phyloP scores from a whole-genome alignment of 92 coral and sea anemone genomes.

The Phymanthus crucifer region DNA sequence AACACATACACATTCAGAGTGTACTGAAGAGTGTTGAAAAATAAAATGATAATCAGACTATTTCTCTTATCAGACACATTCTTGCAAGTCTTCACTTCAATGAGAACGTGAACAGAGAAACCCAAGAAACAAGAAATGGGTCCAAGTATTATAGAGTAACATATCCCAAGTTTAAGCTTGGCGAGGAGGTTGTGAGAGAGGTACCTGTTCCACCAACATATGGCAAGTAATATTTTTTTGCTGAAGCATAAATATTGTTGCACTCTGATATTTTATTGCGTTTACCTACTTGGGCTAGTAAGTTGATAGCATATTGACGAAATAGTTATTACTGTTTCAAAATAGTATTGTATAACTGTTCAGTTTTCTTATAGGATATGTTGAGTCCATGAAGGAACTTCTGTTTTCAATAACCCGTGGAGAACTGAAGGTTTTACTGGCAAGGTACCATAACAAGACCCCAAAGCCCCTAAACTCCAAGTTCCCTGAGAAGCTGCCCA shows the following conservation, averaged over 20 bases:
- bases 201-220: conserved; percentile 22
- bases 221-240: neutral
- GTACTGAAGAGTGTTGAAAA: neutral
- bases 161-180: conserved; percentile 15
- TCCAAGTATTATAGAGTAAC: neutral
- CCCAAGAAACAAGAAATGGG: conserved; percentile 16
- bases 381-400: conserved; percentile 11
- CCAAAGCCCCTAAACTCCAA: conserved; percentile 13
- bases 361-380: conserved; percentile 7
- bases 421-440: neutral
- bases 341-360: neutral
- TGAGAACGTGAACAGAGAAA: conserved; percentile 36
- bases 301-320: no score
- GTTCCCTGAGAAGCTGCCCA: conserved; percentile 13
- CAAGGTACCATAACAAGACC: neutral
- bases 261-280: no score
- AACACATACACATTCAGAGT: neutral
- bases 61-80: conserved; percentile 33
- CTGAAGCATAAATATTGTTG: neutral
- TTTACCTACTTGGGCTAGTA: no score
- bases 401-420: neutral
- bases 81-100: conserved; percentile 48
- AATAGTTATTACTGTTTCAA: no score
- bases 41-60: neutral
- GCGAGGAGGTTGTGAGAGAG: conserved; percentile 19